Conservation (phyloP, 2,113 vertebrate genomes). For the Donacobius atricapilla region DNA sequence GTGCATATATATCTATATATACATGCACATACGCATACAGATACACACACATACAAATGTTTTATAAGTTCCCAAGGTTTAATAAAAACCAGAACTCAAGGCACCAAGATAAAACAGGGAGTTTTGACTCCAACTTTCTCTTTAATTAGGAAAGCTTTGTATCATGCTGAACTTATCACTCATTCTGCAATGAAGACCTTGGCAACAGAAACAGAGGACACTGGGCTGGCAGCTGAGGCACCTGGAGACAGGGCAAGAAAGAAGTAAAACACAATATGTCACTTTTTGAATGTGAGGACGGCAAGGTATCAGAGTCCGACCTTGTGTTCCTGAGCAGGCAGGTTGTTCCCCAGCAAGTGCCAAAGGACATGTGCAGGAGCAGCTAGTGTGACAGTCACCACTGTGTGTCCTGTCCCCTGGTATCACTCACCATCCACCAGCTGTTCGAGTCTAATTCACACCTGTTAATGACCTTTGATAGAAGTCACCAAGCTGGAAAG, state of each 20-base stretch:
- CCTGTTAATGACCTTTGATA: neutral
- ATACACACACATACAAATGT: neutral
- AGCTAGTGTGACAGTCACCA: neutral
- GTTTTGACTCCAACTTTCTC: neutral
- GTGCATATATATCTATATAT: too few relatives aligned
- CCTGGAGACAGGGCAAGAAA: neutral
- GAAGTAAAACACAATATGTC: neutral
- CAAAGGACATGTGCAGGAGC: neutral
- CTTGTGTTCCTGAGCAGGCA: neutral
- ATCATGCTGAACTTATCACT: neutral
- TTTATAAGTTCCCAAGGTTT: neutral
- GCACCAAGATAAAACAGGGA: neutral
- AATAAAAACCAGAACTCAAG: neutral
- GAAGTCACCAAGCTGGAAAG: neutral
- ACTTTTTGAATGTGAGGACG: neutral
- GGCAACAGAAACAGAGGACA: neutral
- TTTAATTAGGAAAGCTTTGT: neutral
- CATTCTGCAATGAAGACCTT: neutral
- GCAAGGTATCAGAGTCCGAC: accelerated
- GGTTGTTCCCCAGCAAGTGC: neutral
- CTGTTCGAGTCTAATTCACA: slow-evolving; percentile 10
- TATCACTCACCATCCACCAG: slow-evolving; percentile 25
- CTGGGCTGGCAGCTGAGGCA: accelerated
- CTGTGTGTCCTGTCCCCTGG: neutral
- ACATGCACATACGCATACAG: neutral